A percentile compares a stretch with the other conserved stretches of the same genome.
phyloP scores from a whole-genome alignment of 1,140 invertebrate genomes.

The Scaptomyza montana region DNA sequence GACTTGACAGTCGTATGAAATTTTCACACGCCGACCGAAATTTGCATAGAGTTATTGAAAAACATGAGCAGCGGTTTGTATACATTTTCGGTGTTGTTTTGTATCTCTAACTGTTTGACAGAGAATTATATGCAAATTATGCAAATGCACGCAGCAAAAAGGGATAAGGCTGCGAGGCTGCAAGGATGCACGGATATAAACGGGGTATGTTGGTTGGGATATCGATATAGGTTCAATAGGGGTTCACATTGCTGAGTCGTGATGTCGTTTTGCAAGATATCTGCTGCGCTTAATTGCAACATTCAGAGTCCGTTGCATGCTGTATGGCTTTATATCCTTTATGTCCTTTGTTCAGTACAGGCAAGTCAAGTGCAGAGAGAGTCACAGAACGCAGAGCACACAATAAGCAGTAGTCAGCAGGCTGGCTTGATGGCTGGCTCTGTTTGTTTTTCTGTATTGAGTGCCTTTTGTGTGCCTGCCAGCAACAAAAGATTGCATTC shows the following conservation, averaged over 20 bases:
- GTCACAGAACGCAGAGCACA: conserved; percentile 3
- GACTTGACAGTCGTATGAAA: conserved; percentile 23
- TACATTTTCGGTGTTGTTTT: conserved; percentile 32
- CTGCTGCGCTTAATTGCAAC: conserved; percentile 61
- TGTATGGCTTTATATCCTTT: conserved; percentile 16
- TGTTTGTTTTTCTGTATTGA: conserved; percentile 33
- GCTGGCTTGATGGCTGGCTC: background rate
- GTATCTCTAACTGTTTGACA: conserved; percentile 62
- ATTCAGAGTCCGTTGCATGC: conserved; percentile 35
- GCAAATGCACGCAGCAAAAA: conserved; percentile 55
- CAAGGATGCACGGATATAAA: conserved; percentile 9
- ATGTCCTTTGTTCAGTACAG: conserved; percentile 27
- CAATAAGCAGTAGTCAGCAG: too few species aligned
- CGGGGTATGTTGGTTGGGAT: conserved; percentile 6
- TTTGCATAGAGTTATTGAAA: conserved; percentile 57
- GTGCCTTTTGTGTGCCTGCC: conserved; percentile 36
- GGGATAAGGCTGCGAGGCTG: background rate
- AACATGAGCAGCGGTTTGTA: conserved; percentile 33
- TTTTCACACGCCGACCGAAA: conserved; percentile 61
- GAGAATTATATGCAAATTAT: conserved; percentile 77
- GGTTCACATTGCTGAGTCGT: conserved; percentile 25
- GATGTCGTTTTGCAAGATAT: conserved; percentile 17
- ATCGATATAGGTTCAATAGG: conserved; percentile 43
- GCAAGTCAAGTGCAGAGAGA: conserved; percentile 45
- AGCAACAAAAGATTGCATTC: conserved; percentile 38